These are phyloP conservation scores for Dione juno DNA, from an alignment of 2,888 invertebrate species.

Conservation along the genomic window DNA sequence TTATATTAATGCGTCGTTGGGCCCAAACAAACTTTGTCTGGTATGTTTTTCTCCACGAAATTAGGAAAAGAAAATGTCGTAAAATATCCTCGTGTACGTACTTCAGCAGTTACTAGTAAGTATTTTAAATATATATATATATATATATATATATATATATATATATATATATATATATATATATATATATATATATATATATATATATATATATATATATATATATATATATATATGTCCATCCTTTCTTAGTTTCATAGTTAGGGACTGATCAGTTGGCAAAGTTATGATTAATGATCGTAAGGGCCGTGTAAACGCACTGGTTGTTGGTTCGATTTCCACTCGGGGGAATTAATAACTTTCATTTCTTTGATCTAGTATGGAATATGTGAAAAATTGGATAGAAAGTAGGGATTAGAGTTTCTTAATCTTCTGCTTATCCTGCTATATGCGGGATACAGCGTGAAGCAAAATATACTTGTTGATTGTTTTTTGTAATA, in stretches of 20 bases:
- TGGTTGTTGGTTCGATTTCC: not conserved
- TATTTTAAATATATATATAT: not conserved
- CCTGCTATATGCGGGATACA: too few relatives aligned
- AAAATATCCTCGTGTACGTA: constrained; percentile 9
- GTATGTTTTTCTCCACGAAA: constrained; percentile 27
- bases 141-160: constrained; percentile 1
- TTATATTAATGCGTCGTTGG: constrained; percentile 33
- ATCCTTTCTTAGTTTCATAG: not conserved
- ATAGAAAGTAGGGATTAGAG: too few relatives aligned
- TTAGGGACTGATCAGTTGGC: not conserved
- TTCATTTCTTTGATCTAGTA: too few relatives aligned
- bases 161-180: not conserved
- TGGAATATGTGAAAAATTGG: too few relatives aligned
- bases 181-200: too few relatives aligned
- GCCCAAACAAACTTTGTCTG: constrained; percentile 19
- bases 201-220: too few relatives aligned
- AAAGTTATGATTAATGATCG: not conserved
- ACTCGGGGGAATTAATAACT: not conserved
- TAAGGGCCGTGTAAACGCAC: not conserved
- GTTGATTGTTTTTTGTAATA: too few relatives aligned
- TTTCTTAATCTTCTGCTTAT: too few relatives aligned
- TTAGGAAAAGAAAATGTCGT: constrained; percentile 20
- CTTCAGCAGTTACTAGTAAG: not conserved
- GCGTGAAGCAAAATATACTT: too few relatives aligned
- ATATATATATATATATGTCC: not conserved